Percentiles rank a stretch among this genome's conserved stretches.
Conservation (phyloP, 2,113 vertebrate species). For the Silurus glanis region DNA sequence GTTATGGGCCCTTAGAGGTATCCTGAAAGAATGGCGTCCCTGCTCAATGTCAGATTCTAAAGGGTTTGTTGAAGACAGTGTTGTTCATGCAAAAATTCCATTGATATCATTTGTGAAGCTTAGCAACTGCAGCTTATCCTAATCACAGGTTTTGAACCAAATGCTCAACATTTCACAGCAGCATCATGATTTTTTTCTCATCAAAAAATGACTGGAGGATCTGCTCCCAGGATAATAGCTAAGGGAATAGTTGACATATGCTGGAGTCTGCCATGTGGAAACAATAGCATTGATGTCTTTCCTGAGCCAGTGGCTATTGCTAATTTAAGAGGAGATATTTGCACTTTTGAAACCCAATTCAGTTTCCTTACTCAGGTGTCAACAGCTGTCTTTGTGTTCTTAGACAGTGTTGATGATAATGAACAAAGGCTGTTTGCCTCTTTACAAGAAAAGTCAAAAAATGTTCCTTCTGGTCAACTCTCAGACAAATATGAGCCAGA, state of each 20-base stretch:
- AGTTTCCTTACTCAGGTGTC: conserved; percentile 70
- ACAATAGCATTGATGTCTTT: conserved; percentile 51
- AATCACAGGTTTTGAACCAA: conserved; percentile 72
- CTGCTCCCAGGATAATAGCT: conserved; percentile 58
- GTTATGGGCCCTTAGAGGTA: conserved; percentile 69
- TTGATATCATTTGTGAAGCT: conserved; percentile 74
- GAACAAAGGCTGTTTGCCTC: conserved; percentile 52
- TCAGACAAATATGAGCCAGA: not conserved
- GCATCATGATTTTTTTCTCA: conserved; percentile 64
- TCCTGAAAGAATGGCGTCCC: conserved; percentile 60
- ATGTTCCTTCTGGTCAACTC: conserved; percentile 55
- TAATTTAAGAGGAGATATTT: conserved; percentile 69
- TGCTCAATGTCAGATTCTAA: conserved; percentile 44
- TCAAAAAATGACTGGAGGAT: conserved; percentile 54
- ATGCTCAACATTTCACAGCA: conserved; percentile 64
- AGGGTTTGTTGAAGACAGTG: conserved; percentile 54
- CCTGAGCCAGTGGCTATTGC: conserved; percentile 62
- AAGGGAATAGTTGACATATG: conserved; percentile 71
- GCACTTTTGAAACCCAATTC: conserved; percentile 60
- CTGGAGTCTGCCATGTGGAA: conserved; percentile 70
- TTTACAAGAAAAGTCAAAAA: conserved; percentile 47
- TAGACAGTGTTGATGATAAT: conserved; percentile 63
- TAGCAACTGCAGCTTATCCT: conserved; percentile 68
- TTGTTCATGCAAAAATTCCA: conserved; percentile 57
- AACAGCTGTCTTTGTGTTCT: conserved; percentile 70